Conservation (phyloP, 2,113 vertebrate species). For the Donacobius atricapilla region DNA sequence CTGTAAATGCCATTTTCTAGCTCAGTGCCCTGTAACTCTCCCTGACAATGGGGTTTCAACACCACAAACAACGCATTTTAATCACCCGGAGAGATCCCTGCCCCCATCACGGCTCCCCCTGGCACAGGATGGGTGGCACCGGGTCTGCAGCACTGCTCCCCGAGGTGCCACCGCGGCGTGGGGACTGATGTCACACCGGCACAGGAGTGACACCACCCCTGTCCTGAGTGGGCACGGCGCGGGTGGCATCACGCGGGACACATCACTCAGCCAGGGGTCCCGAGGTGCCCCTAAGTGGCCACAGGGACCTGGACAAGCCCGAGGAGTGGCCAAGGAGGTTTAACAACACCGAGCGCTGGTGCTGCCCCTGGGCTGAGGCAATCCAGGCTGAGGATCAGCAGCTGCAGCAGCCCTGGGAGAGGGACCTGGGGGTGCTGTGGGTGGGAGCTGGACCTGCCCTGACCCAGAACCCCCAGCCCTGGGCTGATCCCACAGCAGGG, state of each 20-base stretch:
- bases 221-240: not conserved
- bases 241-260: accelerated
- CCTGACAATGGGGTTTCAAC: slow-evolving; percentile 47
- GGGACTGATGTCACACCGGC: not conserved
- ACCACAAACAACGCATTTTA: slow-evolving; percentile 73
- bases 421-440: not conserved
- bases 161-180: accelerated
- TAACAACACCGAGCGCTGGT: not conserved
- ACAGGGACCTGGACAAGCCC: not conserved
- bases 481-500: not conserved
- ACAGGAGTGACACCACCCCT: accelerated
- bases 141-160: not conserved
- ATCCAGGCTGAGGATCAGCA: not conserved
- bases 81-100: slow-evolving; percentile 24
- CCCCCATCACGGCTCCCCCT: accelerated
- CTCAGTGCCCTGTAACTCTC: slow-evolving; percentile 77
- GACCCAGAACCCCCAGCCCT: not conserved
- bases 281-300: accelerated
- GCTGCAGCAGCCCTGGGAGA: not conserved
- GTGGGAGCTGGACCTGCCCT: not conserved
- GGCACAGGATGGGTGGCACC: not conserved
- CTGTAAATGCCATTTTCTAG: slow-evolving; percentile 83
- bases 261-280: accelerated
- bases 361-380: not conserved
- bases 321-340: not conserved